These are phyloP conservation scores for Caloenas nicobarica DNA, from an alignment of 2,113 vertebrate species.

Conservation along the genomic window DNA sequence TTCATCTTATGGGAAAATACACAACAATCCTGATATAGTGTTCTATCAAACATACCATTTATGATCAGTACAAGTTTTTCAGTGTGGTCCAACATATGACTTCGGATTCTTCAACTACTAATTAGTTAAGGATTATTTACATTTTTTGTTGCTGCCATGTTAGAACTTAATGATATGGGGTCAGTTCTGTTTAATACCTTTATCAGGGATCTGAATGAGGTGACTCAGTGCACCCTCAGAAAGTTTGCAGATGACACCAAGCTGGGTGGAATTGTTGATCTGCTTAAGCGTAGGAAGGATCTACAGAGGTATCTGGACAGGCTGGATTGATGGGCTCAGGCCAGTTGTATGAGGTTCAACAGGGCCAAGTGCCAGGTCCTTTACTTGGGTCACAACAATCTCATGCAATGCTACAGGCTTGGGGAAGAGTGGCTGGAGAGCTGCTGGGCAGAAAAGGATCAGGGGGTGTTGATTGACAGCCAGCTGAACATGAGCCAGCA, in stretches of 20 bases:
- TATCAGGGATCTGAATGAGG: not conserved
- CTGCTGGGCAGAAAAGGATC: accelerated
- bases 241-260: accelerated
- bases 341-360: accelerated
- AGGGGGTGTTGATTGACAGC: accelerated
- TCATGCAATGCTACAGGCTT: accelerated
- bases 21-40: not conserved
- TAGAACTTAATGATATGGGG: accelerated
- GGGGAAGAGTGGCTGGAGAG: not conserved
- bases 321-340: accelerated
- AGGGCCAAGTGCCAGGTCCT: accelerated
- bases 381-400: not conserved
- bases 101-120: not conserved
- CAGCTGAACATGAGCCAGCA: accelerated
- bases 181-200: not conserved
- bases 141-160: not conserved
- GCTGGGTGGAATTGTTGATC: accelerated
- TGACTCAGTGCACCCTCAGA: accelerated
- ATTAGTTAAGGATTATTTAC: not conserved
- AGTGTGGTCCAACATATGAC: not conserved
- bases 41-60: not conserved
- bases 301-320: not conserved
- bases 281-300: not conserved
- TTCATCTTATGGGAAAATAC: not conserved
- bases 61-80: not conserved